Percentiles rank a stretch among this genome's conserved stretches.
phyloP scores from a whole-genome alignment of 2,113 vertebrate species.

The Brienomyrus longianalis region DNA sequence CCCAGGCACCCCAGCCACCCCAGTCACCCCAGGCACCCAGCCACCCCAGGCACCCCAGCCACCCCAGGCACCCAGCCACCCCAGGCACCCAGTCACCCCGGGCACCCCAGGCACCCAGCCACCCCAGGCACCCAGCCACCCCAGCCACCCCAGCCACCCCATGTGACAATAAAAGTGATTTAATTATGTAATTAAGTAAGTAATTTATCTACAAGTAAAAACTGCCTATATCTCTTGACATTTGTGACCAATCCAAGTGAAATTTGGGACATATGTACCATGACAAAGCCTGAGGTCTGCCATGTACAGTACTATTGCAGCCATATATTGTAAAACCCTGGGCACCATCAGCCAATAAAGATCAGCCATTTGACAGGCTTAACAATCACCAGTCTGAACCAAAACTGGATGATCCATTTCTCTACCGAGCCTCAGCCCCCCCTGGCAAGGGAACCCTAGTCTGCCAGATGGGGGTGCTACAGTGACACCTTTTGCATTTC shows the following conservation, averaged over 20 bases:
- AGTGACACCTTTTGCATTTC: not conserved
- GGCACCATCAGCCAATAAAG: not conserved
- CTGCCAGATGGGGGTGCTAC: not conserved
- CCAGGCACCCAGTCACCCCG: too few species aligned
- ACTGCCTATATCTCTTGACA: not conserved
- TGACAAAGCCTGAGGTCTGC: not conserved
- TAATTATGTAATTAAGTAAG: too few species aligned
- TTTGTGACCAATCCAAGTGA: not conserved
- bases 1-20: not conserved
- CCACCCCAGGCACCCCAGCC: not conserved
- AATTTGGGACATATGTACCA: not conserved
- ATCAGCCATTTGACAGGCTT: not conserved
- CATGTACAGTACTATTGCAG: not conserved
- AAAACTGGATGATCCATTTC: not conserved
- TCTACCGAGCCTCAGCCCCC: not conserved
- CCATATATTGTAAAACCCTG: not conserved
- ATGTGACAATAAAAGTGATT: too few species aligned
- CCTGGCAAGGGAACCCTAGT: not conserved
- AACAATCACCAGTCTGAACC: not conserved
- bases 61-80: too few species aligned
- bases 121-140: too few species aligned
- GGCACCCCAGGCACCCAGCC: not conserved
- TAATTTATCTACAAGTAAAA: not conserved
- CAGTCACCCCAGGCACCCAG: not conserved
- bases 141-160: too few species aligned